phyloP scores from a whole-genome alignment of 1,140 invertebrate species.

The Drosophila jambulina region DNA sequence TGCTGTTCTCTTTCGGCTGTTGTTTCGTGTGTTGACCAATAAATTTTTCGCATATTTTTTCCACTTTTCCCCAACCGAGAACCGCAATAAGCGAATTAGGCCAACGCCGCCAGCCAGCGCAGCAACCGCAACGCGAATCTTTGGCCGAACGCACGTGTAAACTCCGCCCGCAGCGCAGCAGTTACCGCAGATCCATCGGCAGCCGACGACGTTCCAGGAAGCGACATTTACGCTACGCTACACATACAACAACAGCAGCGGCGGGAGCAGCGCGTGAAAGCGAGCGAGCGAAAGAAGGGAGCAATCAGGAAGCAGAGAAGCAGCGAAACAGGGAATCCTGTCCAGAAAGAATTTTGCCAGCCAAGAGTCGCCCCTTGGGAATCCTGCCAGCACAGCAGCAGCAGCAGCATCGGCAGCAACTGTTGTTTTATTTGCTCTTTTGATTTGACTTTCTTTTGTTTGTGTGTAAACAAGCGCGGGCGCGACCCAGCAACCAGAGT shows the following conservation, averaged over 20 bases:
- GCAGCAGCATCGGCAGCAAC: neutral
- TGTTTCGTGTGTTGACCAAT: conserved; percentile 80
- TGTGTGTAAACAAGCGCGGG: conserved; percentile 61
- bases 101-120: conserved; percentile 29
- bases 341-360: conserved; percentile 52
- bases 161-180: conserved; percentile 7
- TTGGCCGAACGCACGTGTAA: conserved; percentile 32
- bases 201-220: conserved; percentile 41
- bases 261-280: conserved; percentile 48
- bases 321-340: conserved; percentile 19
- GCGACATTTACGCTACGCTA: conserved; percentile 42
- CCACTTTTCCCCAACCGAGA: conserved; percentile 64
- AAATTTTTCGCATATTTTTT: conserved; percentile 76
- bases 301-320: neutral
- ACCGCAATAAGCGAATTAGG: conserved; percentile 40
- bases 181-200: conserved; percentile 8
- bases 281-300: conserved; percentile 46
- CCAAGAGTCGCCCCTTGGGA: conserved; percentile 7
- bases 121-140: conserved; percentile 28
- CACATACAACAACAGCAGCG: conserved; percentile 12
- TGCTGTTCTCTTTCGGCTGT: conserved; percentile 71
- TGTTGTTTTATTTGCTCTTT: conserved; percentile 14
- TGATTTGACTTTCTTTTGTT: conserved; percentile 22
- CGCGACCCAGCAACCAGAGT: neutral
- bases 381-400: conserved; percentile 9